Evolutionary conservation across 2,888 invertebrate genomes (phyloP), one percentile per base, ranked within the genome.

Genomic region (Blastobasis adustella): DNA sequence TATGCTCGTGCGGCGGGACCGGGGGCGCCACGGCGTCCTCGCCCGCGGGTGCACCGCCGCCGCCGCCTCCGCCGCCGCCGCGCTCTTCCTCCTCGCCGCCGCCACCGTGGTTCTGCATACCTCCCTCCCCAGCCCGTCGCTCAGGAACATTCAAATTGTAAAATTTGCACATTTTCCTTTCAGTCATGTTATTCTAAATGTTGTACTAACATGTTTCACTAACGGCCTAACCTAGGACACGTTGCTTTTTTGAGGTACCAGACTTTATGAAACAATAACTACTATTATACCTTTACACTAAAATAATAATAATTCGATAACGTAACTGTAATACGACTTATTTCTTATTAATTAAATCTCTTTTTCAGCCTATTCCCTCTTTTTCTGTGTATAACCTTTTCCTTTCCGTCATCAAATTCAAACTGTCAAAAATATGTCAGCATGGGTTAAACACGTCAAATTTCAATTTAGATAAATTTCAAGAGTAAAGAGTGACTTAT

Each of bases 1-100:
- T 94, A 82, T 98, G 98, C 84, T 98, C 97, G 62, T 94, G 93
- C 58, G 94, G 92, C 54, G 93, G 94, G 73, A 96, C 94, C 56
- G 73, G 72, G 39, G 82, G 85, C 52, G 83, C 74, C 55, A 71
- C 59, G 47, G 79, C 73, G 47, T 84, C 83, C 6, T 85, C 84
- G n/a, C 7, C 41, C 7, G 7, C 41, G 2, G 7, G 7, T 36
- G 69, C 59, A 52, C 73, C 75, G 57, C 82, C 71, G 4, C 81
- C 23, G n/a, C 7, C 40, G 40, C 40, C 40, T 40, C 40, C 40
- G 36, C 69, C 59, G 53, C 73, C 75, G 57, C 82, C 71, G 4
- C 81, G 81, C n/a, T 87, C 85, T 37, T 86, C 86, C 37, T 86
- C 84, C 53, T 78, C 64, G 52, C 60, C 72, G 39, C 63, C 70